Percentiles rank a stretch among this genome's conserved stretches.
These are phyloP conservation scores for Ciona savignyi DNA, from an alignment of 23 tunicate species.

Conservation along the genomic window DNA sequence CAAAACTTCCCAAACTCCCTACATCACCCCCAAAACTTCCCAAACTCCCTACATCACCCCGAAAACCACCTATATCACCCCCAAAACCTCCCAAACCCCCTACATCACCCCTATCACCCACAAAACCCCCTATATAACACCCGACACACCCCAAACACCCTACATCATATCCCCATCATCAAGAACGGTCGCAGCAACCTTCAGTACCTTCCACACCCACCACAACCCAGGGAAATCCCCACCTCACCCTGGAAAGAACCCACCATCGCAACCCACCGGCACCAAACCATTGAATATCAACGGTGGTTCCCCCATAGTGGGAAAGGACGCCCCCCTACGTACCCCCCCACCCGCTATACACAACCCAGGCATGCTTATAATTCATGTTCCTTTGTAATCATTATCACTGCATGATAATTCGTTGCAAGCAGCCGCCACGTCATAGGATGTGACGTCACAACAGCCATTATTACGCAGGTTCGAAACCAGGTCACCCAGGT, in stretches of 20 bases:
- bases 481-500: neutral
- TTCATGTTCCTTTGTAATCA: neutral
- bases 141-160: neutral
- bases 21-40: too few species aligned
- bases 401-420: neutral
- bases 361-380: neutral
- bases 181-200: constrained; percentile 2
- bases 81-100: too few species aligned
- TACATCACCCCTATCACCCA: neutral
- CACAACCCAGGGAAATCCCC: neutral
- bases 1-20: too few species aligned
- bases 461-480: constrained; percentile 3
- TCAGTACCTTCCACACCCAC: neutral
- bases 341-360: neutral
- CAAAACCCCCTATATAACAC: neutral
- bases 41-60: too few species aligned
- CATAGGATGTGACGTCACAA: neutral
- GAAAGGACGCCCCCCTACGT: too few species aligned
- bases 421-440: neutral
- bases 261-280: too few species aligned
- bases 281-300: too few species aligned
- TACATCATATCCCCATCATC: neutral
- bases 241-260: too few species aligned
- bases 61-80: too few species aligned
- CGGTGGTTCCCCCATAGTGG: too few species aligned